Conservation (phyloP, 2,113 vertebrate genomes). For the Trichomycterus rosablanca region DNA sequence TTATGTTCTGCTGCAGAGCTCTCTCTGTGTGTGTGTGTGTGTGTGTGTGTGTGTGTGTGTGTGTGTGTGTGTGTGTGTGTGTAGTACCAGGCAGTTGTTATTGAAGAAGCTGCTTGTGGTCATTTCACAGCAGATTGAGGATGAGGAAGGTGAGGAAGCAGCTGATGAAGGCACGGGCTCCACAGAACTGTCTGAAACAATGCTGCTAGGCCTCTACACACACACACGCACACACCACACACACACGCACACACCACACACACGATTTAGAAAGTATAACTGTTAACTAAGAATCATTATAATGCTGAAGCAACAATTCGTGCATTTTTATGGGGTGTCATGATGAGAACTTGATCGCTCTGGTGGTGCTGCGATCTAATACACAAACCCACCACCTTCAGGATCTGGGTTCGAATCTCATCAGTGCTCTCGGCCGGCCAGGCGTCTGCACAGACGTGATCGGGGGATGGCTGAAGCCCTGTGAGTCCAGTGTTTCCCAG, state of each 20-base stretch:
- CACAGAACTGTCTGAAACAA: conserved; percentile 71
- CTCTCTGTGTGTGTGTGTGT: background rate
- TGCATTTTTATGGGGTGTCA: too few species aligned
- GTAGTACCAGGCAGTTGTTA: conserved; percentile 58
- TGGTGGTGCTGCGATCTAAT: too few species aligned
- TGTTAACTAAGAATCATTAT: too few species aligned
- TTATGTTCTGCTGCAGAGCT: background rate
- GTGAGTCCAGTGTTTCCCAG: too few species aligned
- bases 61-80: conserved; percentile 11
- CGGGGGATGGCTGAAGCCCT: too few species aligned
- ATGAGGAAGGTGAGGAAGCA: conserved; percentile 58
- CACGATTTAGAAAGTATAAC: background rate
- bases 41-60: background rate
- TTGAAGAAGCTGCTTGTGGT: conserved; percentile 52
- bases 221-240: conserved; percentile 19
- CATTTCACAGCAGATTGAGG: conserved; percentile 54
- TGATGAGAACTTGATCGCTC: too few species aligned
- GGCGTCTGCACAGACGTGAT: too few species aligned
- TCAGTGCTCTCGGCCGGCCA: too few species aligned
- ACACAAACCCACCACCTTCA: too few species aligned
- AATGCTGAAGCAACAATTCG: too few species aligned
- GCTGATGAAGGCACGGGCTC: conserved; percentile 68
- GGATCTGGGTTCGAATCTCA: too few species aligned
- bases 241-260: background rate
- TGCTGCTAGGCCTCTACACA: conserved; percentile 66